Base-by-base conservation (phyloP, 2,797 vertebrate species). In the Tapirus indicus region DNA sequence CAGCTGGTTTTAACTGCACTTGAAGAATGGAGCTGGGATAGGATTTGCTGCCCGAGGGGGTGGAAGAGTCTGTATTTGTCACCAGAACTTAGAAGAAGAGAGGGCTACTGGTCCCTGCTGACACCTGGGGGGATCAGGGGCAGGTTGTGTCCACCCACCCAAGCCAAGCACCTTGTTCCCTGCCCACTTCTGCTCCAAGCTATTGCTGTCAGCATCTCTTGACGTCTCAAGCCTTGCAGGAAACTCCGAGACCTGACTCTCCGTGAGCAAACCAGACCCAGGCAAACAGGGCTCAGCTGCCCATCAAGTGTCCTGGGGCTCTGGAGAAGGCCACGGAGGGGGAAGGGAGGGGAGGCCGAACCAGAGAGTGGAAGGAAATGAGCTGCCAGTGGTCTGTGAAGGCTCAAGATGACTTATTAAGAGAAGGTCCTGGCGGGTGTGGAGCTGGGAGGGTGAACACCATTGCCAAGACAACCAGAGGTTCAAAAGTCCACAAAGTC, bases 391-490 rank as follows among this genome's bases (percentile, higher is more conserved):
- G 0, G 93, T 97, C 97, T 93, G 64, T 54, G 41, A 79, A 52
- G 64, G 44, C 97, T 98, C 88, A 72, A 58, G 60, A 64, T 60
- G 82, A 91, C 94, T 98, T 44, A 20, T 89, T 49, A 58, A n/a
- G 68, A 32, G 88, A 78, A 91, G 88, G 64, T 86, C 94, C 68
- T 87, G 87, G 0, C 0, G 75, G 91, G 94, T 88, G 62, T 32
- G 69, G 84, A 78, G 6, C 38, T 25, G 20, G 32, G 14, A 96
- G 94, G 41, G 44, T 21, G 12, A 41, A 77, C 90, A 96, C 95
- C 97, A 97, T 97, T 87, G 94, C 97, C 97, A 96, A 97, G 96
- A 95, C 84, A 96, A 96, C 96, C 66, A 80, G 88, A 94, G 87
- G 98, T 88, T 75, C 60, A 60, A 52, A 90, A 23, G 14, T 54